Evolutionary conservation across 2,797 vertebrate species (phyloP).

Genomic region (Labroides dimidiatus): DNA sequence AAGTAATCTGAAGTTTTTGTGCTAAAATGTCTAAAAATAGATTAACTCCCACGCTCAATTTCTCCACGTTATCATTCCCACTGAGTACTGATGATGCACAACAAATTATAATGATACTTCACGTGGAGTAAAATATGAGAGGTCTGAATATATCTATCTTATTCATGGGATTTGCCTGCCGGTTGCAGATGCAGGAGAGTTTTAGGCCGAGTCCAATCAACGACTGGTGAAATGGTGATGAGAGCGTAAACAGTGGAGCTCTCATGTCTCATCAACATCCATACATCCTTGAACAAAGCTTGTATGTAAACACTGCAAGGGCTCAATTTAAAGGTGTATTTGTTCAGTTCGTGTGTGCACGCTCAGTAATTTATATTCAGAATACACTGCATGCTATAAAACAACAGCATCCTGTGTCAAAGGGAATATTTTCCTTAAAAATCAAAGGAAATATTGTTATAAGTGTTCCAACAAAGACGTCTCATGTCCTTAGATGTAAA

Average conservation of each 20-base stretch:
- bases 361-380: conserved; percentile 11
- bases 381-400: not conserved
- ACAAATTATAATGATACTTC: not conserved
- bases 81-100: no score
- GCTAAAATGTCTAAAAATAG: no score
- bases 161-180: conserved; percentile 25
- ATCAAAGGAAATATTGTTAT: not conserved
- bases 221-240: conserved; percentile 1
- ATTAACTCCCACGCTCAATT: no score
- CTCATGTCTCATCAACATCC: conserved; percentile 4
- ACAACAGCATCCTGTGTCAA: not conserved
- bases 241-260: conserved; percentile 24
- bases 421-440: no score
- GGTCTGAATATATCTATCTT: conserved; percentile 10
- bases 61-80: not conserved
- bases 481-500: conserved; percentile 19
- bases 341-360: not conserved
- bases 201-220: conserved; percentile 17
- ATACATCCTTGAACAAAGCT: conserved; percentile 36
- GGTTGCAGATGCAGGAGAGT: not conserved
- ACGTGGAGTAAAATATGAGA: conserved; percentile 16
- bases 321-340: no score
- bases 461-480: not conserved
- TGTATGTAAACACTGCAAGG: conserved; percentile 7
- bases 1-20: no score